phyloP scores from a whole-genome alignment of 2,113 vertebrate species.

The Mesocricetus auratus region DNA sequence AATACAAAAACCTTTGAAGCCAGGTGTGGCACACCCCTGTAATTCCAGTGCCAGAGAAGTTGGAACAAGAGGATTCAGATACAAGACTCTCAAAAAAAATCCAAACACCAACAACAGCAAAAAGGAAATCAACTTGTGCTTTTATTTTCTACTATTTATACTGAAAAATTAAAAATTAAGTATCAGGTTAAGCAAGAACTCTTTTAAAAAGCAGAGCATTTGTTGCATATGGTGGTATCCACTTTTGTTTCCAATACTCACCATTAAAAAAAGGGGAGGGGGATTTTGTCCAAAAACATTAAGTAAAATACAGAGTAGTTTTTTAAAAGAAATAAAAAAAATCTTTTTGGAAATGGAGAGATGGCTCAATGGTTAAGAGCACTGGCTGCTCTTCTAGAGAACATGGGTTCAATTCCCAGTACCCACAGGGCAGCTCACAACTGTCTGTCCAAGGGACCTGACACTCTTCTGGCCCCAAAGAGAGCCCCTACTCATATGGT shows the following conservation, averaged over 20 bases:
- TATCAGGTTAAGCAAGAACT: slow-evolving; percentile 32
- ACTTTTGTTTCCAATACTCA: not conserved
- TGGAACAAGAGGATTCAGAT: no score
- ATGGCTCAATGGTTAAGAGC: no score
- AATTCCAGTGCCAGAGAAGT: not conserved
- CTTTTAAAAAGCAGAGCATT: slow-evolving; percentile 26
- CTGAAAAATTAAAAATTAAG: slow-evolving; percentile 34
- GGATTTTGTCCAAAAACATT: not conserved
- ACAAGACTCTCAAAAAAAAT: not conserved
- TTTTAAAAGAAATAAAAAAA: not conserved
- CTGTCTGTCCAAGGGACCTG: not conserved
- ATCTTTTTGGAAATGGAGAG: not conserved
- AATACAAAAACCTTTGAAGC: slow-evolving; percentile 41
- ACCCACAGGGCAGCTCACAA: not conserved
- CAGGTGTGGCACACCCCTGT: not conserved
- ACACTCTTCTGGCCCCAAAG: not conserved
- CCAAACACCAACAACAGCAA: not conserved
- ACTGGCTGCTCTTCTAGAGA: not conserved
- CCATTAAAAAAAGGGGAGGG: slow-evolving; percentile 42
- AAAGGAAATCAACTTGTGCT: slow-evolving; percentile 8
- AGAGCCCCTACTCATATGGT: not conserved
- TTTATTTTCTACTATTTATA: slow-evolving; percentile 23
- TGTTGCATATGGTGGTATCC: not conserved
- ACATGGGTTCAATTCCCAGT: not conserved
- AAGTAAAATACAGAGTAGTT: not conserved